Evolutionary conservation across 2,888 invertebrate genomes (phyloP).

Genomic region (Dilophus febrilis): DNA sequence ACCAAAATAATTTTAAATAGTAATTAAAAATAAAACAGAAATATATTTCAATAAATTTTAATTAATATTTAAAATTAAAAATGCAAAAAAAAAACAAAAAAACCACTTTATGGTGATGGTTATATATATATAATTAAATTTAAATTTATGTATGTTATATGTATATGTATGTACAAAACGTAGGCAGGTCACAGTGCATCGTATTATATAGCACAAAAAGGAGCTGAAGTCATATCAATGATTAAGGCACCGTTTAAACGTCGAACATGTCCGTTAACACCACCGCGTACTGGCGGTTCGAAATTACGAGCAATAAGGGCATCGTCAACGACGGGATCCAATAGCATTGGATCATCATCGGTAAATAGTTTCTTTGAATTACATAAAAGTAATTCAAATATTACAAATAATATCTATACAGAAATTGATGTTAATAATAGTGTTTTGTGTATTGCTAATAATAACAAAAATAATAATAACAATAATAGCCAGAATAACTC

Average conservation of each 20-base stretch:
- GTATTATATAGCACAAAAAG: constrained; percentile 17
- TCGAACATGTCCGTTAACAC: constrained; percentile 13
- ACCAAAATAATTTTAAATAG: no score
- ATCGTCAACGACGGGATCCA: constrained; percentile 19
- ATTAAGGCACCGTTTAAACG: constrained; percentile 21
- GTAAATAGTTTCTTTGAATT: constrained; percentile 24
- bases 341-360: constrained; percentile 29
- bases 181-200: constrained; percentile 1
- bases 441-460: constrained; percentile 5
- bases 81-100: not conserved
- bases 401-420: constrained; percentile 6
- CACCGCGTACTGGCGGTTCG: constrained; percentile 19
- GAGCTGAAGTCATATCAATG: constrained; percentile 27
- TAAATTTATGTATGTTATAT: no score
- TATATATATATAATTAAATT: no score
- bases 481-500: constrained; percentile 2
- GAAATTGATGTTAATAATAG: constrained; percentile 7
- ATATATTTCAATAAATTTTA: no score
- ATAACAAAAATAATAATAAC: constrained; percentile 5
- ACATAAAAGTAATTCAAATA: constrained; percentile 1
- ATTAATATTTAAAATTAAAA: no score
- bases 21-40: no score
- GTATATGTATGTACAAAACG: no score
- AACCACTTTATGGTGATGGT: not conserved
- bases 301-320: constrained; percentile 14